These are phyloP conservation scores for Apolygus lucorum DNA, from an alignment of 1,140 invertebrate genomes.

Conservation along the genomic window DNA sequence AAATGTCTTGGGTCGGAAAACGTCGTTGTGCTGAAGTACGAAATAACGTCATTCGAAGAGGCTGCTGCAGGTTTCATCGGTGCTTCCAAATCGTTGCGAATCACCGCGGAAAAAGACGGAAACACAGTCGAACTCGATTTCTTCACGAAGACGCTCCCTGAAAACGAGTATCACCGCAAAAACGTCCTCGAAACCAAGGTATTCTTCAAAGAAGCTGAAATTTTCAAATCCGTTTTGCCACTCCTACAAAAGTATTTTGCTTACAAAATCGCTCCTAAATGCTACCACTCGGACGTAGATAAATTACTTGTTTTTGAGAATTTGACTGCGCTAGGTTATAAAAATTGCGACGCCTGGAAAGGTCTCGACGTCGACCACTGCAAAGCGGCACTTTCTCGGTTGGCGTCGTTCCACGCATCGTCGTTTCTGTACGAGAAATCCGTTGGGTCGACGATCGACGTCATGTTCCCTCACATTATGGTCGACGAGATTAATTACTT, in stretches of 20 bases:
- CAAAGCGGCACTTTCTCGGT: not conserved
- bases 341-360: not conserved
- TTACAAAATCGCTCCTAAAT: not conserved
- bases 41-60: not conserved
- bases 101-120: not conserved
- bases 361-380: not conserved
- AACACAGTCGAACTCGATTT: not conserved
- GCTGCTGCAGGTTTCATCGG: not conserved
- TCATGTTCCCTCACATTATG: not conserved
- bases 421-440: not conserved
- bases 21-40: not conserved
- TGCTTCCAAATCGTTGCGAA: not conserved
- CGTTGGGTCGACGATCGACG: not conserved
- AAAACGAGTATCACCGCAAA: not conserved
- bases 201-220: not conserved
- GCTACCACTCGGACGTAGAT: not conserved
- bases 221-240: not conserved
- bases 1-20: not conserved
- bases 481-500: not conserved
- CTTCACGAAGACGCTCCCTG: not conserved
- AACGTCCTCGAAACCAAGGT: not conserved
- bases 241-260: not conserved
- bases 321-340: not conserved
- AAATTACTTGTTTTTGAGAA: constrained; percentile 3
- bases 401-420: not conserved